Evolutionary conservation across 2,888 invertebrate genomes (phyloP), one percentile per base, ranked within the genome.

Genomic region (Lepidochitona cinerea): DNA sequence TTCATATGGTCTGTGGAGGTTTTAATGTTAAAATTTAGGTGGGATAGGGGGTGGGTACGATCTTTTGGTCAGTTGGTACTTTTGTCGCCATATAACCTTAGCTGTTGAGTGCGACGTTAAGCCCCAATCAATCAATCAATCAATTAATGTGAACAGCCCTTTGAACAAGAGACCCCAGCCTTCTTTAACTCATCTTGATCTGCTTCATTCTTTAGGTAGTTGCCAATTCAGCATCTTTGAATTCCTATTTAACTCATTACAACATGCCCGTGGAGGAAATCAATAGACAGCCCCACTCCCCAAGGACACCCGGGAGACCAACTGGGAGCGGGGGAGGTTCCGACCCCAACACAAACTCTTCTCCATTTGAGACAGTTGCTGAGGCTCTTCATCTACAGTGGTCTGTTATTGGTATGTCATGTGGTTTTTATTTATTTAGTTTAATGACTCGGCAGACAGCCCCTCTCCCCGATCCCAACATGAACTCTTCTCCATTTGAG

Each of bases 321-420:
- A 18, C n/a, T 1, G 64, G 33, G 29, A 64, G 68, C 26, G 65
- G 49, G 12, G 71, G 59, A 70, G 68, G 26, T 29, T 4, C 23
- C 1, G 59, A 29, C 26, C 1, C 23, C 4, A 59, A 32, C 9
- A 23, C 4, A 4, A 59, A 81, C 0, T 81, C 84, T 70, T 80
- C 77, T 52, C 85, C 88, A 23, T 90, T 90, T 80, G 88, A 88
- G 68, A 89, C 89, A 1, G 89, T 89, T 9, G 87, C 88, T 35
- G 90, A 90, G 77, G 90, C 90, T 29, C 78, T 91, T 33, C 88
- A 89, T 72, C 80, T 91, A 29, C 90, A 90, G 76, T 87, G 89
- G 77, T 90, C 90, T 81, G 90, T 91, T 37, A 91, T 91, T 79
- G 90, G 90, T 90, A 77, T 77, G 76, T 65, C 49, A n/a, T n/a